Base-by-base conservation (phyloP, 2,113 vertebrate genomes). In the Formicarius rufipectus region DNA sequence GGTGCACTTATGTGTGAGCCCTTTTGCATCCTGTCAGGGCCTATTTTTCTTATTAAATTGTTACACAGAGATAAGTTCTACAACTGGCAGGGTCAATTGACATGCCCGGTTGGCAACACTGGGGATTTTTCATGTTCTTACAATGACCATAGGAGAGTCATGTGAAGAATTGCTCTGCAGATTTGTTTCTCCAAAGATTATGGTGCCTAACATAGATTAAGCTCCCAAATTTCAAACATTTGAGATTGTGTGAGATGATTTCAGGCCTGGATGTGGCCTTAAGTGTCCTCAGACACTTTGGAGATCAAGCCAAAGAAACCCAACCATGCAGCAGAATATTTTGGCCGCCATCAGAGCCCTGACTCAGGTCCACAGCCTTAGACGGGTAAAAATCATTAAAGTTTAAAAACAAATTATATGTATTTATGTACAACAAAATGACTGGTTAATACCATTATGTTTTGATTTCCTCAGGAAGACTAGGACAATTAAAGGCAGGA, bases 381-480 rank as follows among this genome's bases (percentile, higher is more conserved):
- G 23, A 55, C 9, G 14, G 58, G 24, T 67, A 47, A 69, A 91
- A 90, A 8, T 0, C 2, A 58, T 55, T 55, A 27, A 67, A 45
- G 14, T 71, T 67, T 75, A 84, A 72, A 66, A 30, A 31, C 49
- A 87, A 75, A 81, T 75, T 7, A 16, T 74, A 82, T 62, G 23
- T 56, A 42, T 84, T 75, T 68, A 27, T 69, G 62, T 58, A 17
- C 28, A 78, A 75, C 31, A 56, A 75, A 89, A 88, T 82, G 60
- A 42, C 56, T 87, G 30, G 6, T 76, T 93, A 86, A 50, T 73
- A 66, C 83, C 73, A 55, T 79, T 50, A 45, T 88, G 76, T 15
- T 93, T 92, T 96, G 59, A 89, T 96, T 96, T 97, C 90, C 95
- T 95, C 83, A 92, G 92, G 96, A 96, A 94, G 93, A 56, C 25